Evolutionary conservation across 1,140 invertebrate genomes (phyloP), one percentile per base, ranked within the genome.

Genomic region (Drosophila micromelanica): DNA sequence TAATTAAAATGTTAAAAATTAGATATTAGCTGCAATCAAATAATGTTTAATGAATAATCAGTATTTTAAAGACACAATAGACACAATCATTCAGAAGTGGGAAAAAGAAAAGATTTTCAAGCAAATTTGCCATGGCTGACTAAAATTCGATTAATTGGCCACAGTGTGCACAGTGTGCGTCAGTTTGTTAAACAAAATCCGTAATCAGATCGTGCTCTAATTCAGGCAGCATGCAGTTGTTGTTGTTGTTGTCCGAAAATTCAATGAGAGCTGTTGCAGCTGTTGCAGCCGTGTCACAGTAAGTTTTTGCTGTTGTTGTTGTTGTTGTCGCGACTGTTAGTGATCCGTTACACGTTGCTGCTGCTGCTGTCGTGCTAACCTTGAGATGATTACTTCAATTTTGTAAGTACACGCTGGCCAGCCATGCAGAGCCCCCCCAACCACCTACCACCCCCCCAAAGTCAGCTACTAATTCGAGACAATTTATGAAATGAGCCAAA

Each of bases 401-500:
- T 86, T 55, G 70, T 79, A 63, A 80, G 81, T 85, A 57, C 73
- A 51, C 61, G 60, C 70, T 73, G 70, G 57, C 80, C 73, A 65
- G 43, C 52, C 61, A 61, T 61, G 65, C 76, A 71, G 37, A 64
- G 60, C 20, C 0, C 20, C 12, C 20, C 30, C 32, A 1, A 17
- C 17, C 17, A 17, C 17, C 17, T 1, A 17, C 3, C 7, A 0
- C n/a, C 32, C 9, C 4, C 13, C 2, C 46, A 49, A 49, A 49
- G 46, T 30, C 46, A 51, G 57, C 64, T 62, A 89, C 84, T 89
- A 89, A 78, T 84, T 89, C 73, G 76, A 89, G 76, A 84, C 84
- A 80, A 89, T 89, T 89, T 79, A 89, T 84, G 74, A 89, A 89
- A 89, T 89, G 84, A 89, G 84, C 59, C 82, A 74, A 79, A 84